Conservation (phyloP, 2,113 vertebrate species). For the Tetrax tetrax region DNA sequence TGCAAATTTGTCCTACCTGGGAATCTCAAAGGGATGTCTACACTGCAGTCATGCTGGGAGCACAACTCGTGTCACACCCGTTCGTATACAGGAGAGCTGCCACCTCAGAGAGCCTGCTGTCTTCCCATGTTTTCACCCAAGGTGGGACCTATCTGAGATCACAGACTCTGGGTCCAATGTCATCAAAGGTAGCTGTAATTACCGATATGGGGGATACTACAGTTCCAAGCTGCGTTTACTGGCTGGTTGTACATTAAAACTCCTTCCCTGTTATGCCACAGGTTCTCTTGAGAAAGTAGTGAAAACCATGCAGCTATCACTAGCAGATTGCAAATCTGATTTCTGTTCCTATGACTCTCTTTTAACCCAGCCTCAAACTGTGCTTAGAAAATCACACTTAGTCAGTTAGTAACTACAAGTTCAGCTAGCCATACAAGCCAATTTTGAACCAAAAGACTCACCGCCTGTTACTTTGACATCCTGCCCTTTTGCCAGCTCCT, state of each 20-base stretch:
- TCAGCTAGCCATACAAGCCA: background rate
- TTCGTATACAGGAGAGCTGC: accelerated
- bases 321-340: background rate
- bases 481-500: background rate
- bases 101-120: accelerated
- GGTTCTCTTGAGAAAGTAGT: background rate
- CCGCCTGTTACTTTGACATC: background rate
- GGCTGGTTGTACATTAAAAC: background rate
- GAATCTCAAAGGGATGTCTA: background rate
- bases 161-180: background rate
- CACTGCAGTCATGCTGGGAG: background rate
- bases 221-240: accelerated
- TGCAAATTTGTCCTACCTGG: slow-evolving; percentile 36
- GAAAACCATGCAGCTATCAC: background rate
- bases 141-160: background rate
- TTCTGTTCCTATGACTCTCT: background rate
- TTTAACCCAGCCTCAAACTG: background rate
- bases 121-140: background rate
- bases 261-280: background rate
- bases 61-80: accelerated
- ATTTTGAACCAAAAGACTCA: background rate
- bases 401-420: background rate
- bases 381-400: background rate
- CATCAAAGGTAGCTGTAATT: background rate
- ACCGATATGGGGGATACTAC: too few relatives aligned